Conservation (phyloP, 2,113 vertebrate genomes). For the Amblyopsis rosae region DNA sequence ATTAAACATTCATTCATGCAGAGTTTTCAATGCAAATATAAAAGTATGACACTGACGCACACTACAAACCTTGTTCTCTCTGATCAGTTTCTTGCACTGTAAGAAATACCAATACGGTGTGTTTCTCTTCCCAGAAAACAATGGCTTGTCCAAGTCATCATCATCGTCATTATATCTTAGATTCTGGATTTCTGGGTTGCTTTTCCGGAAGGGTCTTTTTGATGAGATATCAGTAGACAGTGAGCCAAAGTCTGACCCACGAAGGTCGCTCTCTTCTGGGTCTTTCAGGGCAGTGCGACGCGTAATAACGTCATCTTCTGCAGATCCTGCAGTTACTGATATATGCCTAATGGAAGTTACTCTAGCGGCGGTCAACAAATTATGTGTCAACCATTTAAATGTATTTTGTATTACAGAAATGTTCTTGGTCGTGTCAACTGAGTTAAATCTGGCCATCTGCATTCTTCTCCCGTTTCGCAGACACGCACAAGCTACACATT, state of each 20-base stretch:
- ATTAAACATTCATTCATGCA: not conserved
- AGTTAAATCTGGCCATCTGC: conserved; percentile 1
- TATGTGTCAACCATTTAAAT: not conserved
- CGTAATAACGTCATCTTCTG: not conserved
- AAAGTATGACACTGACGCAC: not conserved
- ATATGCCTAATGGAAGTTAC: not conserved
- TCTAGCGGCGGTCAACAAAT: not conserved
- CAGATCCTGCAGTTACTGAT: conserved; percentile 15
- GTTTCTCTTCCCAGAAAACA: conserved; percentile 68
- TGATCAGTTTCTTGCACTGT: conserved; percentile 86
- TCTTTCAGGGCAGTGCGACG: not conserved
- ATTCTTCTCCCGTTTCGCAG: conserved; percentile 29
- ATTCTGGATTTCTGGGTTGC: conserved; percentile 64
- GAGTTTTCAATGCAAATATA: not conserved
- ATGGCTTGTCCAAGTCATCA: conserved; percentile 12
- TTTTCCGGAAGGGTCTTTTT: conserved; percentile 80
- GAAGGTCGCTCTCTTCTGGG: not conserved
- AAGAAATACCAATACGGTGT: conserved; percentile 92
- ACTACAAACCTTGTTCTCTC: conserved; percentile 80
- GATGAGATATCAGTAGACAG: conserved; percentile 52
- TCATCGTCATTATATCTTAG: conserved; percentile 56
- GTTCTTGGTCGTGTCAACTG: not conserved
- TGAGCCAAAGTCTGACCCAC: conserved; percentile 36
- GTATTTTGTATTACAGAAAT: not conserved
- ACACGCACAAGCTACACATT: conserved; percentile 24